Percentiles rank a stretch among this genome's conserved stretches.
Evolutionary conservation across 2,888 invertebrate genomes (phyloP).

Genomic region (Drosophila parthenogenetica): DNA sequence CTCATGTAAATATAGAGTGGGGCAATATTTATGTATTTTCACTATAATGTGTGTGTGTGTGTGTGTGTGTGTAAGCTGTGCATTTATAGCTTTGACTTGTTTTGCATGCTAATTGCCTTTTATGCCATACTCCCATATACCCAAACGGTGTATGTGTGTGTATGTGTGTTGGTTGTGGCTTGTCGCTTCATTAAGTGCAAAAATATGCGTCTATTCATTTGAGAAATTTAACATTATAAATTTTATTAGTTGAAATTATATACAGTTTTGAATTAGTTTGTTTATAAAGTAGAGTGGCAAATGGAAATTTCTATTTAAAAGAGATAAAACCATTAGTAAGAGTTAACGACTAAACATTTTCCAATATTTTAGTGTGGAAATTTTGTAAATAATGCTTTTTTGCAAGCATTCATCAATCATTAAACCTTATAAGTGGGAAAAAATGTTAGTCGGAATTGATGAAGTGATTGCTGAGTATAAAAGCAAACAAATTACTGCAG

Average conservation of each 20-base stretch:
- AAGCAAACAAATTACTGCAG: too few relatives aligned
- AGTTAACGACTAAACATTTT: not conserved
- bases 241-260: slow-evolving; percentile 30
- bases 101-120: slow-evolving; percentile 78
- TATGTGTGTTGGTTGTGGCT: slow-evolving; percentile 19
- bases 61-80: slow-evolving; percentile 50
- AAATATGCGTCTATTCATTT: slow-evolving; percentile 43
- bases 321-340: not conserved
- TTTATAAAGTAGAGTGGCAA: not conserved
- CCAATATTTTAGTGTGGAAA: not conserved
- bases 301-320: slow-evolving; percentile 11
- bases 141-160: not conserved
- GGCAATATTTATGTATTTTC: slow-evolving; percentile 70
- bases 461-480: too few relatives aligned
- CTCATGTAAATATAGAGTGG: slow-evolving; percentile 10
- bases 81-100: slow-evolving; percentile 73
- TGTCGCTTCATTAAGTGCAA: slow-evolving; percentile 55
- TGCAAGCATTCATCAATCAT: too few relatives aligned
- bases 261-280: slow-evolving; percentile 5
- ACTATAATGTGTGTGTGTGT: slow-evolving; percentile 38
- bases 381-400: too few relatives aligned
- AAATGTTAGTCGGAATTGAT: too few relatives aligned
- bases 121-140: slow-evolving; percentile 10
- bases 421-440: too few relatives aligned
- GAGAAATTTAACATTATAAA: slow-evolving; percentile 34